A percentile compares a stretch with the other conserved stretches of the same genome.
Conservation (phyloP, 2,113 vertebrate species). For the Phoxinus phoxinus region DNA sequence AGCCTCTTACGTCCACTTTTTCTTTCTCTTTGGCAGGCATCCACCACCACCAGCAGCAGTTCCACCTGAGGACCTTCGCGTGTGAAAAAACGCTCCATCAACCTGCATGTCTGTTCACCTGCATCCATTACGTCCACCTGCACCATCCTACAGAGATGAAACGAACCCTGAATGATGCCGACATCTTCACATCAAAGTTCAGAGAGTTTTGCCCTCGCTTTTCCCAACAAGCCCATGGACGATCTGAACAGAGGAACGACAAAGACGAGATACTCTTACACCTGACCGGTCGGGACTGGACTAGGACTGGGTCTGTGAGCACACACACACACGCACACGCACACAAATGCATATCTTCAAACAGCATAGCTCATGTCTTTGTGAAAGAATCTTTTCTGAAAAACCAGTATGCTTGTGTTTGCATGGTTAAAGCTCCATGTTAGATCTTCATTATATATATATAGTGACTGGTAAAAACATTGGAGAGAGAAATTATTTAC, state of each 20-base stretch:
- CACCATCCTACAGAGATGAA: not conserved
- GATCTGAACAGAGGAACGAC: not conserved
- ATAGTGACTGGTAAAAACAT: not conserved
- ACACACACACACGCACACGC: not conserved
- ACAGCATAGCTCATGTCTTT: not conserved
- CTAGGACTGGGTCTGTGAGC: conserved; percentile 18
- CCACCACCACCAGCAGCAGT: conserved; percentile 74
- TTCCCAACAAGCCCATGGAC: not conserved
- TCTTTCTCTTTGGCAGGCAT: conserved; percentile 70
- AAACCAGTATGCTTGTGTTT: conserved; percentile 53
- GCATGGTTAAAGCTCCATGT: conserved; percentile 66
- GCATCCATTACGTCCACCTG: not conserved
- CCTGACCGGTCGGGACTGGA: not conserved
- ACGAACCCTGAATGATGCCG: not conserved
- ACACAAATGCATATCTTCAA: not conserved
- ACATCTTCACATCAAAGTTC: conserved; percentile 10
- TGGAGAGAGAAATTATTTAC: not conserved
- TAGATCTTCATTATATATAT: not conserved
- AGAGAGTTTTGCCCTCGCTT: not conserved
- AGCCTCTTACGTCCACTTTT: conserved; percentile 37
- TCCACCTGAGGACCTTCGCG: conserved; percentile 66
- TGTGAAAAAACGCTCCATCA: not conserved
- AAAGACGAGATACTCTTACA: not conserved
- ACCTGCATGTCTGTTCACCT: conserved; percentile 19
- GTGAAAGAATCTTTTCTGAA: not conserved